Evolutionary conservation across 2,888 invertebrate species (phyloP).

Genomic region (Tolmerus cingulatus): DNA sequence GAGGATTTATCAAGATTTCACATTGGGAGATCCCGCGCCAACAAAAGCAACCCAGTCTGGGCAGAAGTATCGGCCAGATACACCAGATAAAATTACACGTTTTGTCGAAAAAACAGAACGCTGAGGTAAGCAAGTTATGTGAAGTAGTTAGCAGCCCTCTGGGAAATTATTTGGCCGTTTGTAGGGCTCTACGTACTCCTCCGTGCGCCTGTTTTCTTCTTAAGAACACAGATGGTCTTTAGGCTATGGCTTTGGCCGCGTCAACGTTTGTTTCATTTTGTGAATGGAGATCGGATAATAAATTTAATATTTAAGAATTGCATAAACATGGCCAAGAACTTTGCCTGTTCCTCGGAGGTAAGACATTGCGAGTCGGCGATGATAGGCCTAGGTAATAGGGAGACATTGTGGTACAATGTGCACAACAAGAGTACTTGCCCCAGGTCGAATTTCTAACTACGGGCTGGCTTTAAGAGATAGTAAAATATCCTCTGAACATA

Average conservation of each 20-base stretch:
- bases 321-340: background rate
- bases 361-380: background rate
- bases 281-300: background rate
- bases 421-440: background rate
- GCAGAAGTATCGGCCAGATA: background rate
- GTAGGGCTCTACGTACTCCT: background rate
- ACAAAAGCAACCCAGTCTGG: background rate
- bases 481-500: background rate
- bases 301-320: constrained; percentile 25
- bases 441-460: background rate
- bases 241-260: background rate
- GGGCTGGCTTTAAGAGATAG: background rate
- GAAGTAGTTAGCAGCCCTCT: constrained; percentile 11
- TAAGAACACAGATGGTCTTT: background rate
- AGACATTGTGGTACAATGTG: background rate
- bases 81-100: constrained; percentile 15
- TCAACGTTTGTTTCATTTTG: background rate
- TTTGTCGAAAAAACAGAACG: background rate
- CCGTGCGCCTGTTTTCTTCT: background rate
- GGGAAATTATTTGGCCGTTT: constrained; percentile 15
- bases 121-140: background rate
- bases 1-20: background rate
- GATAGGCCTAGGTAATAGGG: background rate
- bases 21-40: background rate
- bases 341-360: background rate